Percentiles rank a stretch among this genome's conserved stretches.
Conservation (phyloP, 2,113 vertebrate species). For the Calcarius ornatus region DNA sequence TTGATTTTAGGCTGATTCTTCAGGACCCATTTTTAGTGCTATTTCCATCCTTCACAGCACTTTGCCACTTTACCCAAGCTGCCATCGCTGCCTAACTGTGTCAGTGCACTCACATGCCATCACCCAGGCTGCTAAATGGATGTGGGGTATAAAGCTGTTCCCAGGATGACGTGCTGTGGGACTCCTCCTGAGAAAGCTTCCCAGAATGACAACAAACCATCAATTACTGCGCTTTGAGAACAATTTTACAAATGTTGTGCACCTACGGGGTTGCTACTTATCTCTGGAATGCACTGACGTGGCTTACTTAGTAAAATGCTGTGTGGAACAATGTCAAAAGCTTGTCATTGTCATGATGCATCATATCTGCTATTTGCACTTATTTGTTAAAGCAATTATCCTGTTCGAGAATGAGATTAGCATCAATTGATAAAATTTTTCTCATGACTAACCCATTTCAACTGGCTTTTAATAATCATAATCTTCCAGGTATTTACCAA, state of each 20-base stretch:
- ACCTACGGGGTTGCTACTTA: background rate
- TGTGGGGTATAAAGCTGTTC: background rate
- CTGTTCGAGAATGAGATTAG: conserved; percentile 16
- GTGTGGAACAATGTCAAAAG: conserved; percentile 1
- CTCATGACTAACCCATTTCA: background rate
- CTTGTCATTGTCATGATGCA: background rate
- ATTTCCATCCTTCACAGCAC: background rate
- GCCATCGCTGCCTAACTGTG: background rate
- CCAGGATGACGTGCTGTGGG: background rate
- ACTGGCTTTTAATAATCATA: background rate
- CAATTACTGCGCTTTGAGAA: background rate
- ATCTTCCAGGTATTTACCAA: background rate
- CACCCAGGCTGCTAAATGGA: background rate
- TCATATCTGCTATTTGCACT: conserved; percentile 23
- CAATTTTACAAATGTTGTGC: background rate
- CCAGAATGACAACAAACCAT: background rate
- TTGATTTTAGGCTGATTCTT: background rate
- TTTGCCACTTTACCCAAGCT: background rate
- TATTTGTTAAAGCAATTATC: conserved; percentile 16
- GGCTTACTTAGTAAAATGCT: background rate
- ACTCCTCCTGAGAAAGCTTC: background rate
- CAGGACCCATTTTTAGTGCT: background rate
- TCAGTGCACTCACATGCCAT: background rate
- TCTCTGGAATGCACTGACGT: background rate
- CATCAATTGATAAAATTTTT: background rate